Evolutionary conservation across 2,888 invertebrate species (phyloP), one percentile per base, ranked within the genome.

Genomic region (Drosophila nigritarsus): DNA sequence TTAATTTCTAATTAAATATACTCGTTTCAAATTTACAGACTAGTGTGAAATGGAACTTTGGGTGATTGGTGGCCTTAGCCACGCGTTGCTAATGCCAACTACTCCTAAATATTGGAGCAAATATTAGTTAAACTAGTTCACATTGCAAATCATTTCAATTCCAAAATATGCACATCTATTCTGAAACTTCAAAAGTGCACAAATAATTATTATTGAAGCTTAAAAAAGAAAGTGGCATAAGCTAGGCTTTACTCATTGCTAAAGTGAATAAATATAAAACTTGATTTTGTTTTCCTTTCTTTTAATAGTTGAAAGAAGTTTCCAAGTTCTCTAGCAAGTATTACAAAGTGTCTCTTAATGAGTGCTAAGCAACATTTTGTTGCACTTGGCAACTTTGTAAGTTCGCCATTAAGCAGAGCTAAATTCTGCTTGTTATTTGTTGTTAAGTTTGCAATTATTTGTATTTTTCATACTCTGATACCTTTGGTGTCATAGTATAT

Each of bases 1-100:
- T 67, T 79, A 79, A 78, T 63, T 77, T 64, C 54, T 63, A 64
- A 70, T 63, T 48, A 75, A 40, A 69, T 60, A 64, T 54, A 49
- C 59, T 24, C 45, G 62, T 61, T 48, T 18, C 15, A 42, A 70
- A 74, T 78, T 77, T 38, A 63, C 69, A 78, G 49, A 13, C 34
- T 54, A 55, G 63, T 75, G 80, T 67, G 63, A 75, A 77, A 40
- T 38, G 24, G 24, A 36, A 6, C 27, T 5, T 53, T 56, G 58
- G 34, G 34, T 38, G 13, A 24, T 40, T 24, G n/a, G 24, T 38
- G 30, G 61, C 20, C 27, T 49, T 18, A 53, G 32, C 2, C 29
- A 34, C 36, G 24, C 45, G 48, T 54, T 70, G 45, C 24, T 20
- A 4, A 11, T 48, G 34, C 36, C 34, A 50, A 50, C 59, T 29